A percentile compares a stretch with the other conserved stretches of the same genome.
These are phyloP conservation scores for Sericinus montela DNA, from an alignment of 2,888 invertebrate species.

Conservation along the genomic window DNA sequence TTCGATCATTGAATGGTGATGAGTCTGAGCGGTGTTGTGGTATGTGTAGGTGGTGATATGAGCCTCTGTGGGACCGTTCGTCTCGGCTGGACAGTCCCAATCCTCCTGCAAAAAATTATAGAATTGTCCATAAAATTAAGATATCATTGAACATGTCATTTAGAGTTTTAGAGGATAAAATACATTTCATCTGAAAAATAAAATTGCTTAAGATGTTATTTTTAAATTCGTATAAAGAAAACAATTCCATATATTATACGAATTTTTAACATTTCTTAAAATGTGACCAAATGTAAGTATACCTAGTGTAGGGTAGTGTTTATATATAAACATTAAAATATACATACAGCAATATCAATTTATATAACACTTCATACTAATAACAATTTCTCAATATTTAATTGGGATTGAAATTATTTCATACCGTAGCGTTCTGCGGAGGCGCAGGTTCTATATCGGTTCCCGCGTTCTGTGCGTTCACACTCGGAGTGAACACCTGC, in stretches of 20 bases:
- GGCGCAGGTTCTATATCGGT: constrained; percentile 28
- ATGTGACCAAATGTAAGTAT: no score
- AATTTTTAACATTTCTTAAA: background rate
- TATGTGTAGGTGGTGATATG: constrained; percentile 64
- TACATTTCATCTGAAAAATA: no score
- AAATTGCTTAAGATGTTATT: no score
- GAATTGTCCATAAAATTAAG: no score
- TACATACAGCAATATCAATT: no score
- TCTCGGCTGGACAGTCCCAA: constrained; percentile 45
- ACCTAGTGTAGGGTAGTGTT: no score
- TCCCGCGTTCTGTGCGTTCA: constrained; percentile 34
- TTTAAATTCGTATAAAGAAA: no score
- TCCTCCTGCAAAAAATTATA: constrained; percentile 48
- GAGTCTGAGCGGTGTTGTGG: constrained; percentile 51
- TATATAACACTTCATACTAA: background rate
- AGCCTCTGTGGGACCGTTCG: constrained; percentile 47
- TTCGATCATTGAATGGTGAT: constrained; percentile 34
- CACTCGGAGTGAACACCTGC: constrained; percentile 69
- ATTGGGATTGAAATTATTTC: background rate
- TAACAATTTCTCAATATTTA: background rate
- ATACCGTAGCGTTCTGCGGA: constrained; percentile 31
- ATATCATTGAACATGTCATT: no score
- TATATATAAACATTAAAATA: no score
- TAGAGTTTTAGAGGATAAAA: no score
- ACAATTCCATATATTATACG: no score